These are phyloP conservation scores for Petrocephalus zakoni DNA, from an alignment of 2,113 vertebrate species.

Conservation along the genomic window DNA sequence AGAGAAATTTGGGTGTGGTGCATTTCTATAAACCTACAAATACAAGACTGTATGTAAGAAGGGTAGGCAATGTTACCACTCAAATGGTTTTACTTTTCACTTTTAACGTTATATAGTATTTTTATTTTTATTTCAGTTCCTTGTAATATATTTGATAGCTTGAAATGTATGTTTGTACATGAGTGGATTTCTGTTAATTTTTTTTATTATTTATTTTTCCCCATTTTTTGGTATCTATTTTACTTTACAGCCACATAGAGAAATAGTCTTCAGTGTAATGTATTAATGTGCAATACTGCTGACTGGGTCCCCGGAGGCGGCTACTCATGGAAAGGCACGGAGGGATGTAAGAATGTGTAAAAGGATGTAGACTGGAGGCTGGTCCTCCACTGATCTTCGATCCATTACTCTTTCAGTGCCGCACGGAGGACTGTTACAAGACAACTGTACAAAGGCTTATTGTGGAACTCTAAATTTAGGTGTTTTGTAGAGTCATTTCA, in stretches of 20 bases:
- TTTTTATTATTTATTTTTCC: slow-evolving; percentile 21
- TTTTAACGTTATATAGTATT: background rate
- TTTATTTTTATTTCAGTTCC: background rate
- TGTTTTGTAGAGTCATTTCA: slow-evolving; percentile 70
- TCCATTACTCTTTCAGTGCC: slow-evolving; percentile 67
- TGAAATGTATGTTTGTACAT: slow-evolving; percentile 5
- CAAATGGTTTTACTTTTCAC: background rate
- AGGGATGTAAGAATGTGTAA: slow-evolving; percentile 20
- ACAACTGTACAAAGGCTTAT: slow-evolving; percentile 47
- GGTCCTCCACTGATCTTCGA: slow-evolving; percentile 57
- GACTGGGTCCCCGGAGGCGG: slow-evolving; percentile 59
- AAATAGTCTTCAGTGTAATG: slow-evolving; percentile 51
- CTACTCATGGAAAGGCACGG: slow-evolving; percentile 54
- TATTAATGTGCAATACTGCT: slow-evolving; percentile 64
- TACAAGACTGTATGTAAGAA: background rate
- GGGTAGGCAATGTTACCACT: background rate
- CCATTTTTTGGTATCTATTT: slow-evolving; percentile 6
- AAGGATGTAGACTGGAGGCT: slow-evolving; percentile 43
- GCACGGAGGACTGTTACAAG: slow-evolving; percentile 44
- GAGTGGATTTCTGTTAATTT: background rate
- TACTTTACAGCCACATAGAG: slow-evolving; percentile 43
- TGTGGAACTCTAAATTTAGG: slow-evolving; percentile 62
- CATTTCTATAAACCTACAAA: background rate
- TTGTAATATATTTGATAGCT: background rate
- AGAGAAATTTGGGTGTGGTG: background rate